Conservation (phyloP, 2,888 invertebrate species). For the Morinoia aosen region DNA sequence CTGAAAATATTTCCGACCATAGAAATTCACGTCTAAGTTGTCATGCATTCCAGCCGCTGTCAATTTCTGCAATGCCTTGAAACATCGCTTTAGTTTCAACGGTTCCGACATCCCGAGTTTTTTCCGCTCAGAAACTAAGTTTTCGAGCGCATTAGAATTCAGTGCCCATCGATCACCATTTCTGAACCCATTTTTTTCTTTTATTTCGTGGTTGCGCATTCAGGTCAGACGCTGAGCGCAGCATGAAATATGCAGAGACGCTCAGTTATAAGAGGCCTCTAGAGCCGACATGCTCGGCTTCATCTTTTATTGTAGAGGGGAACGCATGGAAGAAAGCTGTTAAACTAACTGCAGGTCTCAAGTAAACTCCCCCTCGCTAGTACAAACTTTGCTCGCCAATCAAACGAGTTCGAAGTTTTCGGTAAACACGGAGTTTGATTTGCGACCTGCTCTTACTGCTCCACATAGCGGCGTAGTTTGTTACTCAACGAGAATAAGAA, state of each 20-base stretch:
- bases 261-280: slow-evolving; percentile 26
- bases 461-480: neutral
- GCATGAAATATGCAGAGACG: slow-evolving; percentile 8
- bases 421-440: neutral
- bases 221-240: neutral
- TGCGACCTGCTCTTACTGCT: neutral
- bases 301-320: slow-evolving; percentile 36
- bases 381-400: slow-evolving; percentile 24
- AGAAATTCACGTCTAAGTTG: neutral
- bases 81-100: neutral
- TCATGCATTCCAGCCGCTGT: neutral
- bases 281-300: neutral
- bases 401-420: neutral
- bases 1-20: neutral
- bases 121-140: neutral
- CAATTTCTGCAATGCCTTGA: neutral
- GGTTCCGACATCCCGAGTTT: neutral
- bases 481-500: neutral
- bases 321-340: neutral
- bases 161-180: neutral
- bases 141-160: neutral
- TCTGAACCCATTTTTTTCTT: neutral
- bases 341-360: slow-evolving; percentile 29
- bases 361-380: neutral
- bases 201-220: neutral